phyloP scores from a whole-genome alignment of 2,888 invertebrate species.

The Caprella mutica region DNA sequence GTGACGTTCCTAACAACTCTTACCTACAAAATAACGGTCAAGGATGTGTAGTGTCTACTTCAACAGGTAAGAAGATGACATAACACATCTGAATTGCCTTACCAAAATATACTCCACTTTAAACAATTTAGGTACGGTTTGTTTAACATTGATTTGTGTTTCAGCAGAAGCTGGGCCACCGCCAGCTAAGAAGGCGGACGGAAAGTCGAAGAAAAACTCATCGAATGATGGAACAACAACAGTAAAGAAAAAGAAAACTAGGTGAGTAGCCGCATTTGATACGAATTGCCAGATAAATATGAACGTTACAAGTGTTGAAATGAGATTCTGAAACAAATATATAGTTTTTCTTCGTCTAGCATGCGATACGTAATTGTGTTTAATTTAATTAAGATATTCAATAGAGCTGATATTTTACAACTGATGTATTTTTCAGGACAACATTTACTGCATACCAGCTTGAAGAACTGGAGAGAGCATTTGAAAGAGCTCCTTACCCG shows the following conservation, averaged over 20 bases:
- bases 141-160: no score
- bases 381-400: not conserved
- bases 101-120: no score
- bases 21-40: not conserved
- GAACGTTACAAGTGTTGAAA: no score
- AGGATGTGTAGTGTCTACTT: no score
- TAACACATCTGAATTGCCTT: no score
- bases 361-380: not conserved
- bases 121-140: no score
- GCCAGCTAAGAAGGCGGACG: constrained; percentile 18
- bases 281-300: no score
- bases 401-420: not conserved
- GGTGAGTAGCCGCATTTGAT: constrained; percentile 14
- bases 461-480: constrained; percentile 83
- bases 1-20: not conserved
- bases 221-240: constrained; percentile 16
- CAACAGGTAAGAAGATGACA: no score
- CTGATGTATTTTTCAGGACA: constrained; percentile 49
- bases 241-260: constrained; percentile 34
- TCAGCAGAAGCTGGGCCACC: no score
- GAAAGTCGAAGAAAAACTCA: constrained; percentile 28
- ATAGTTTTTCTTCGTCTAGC: not conserved
- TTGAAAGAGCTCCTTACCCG: constrained; percentile 89
- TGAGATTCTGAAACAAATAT: not conserved
- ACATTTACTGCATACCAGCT: constrained; percentile 91